Percentiles rank a stretch among this genome's conserved stretches.
phyloP scores from a whole-genome alignment of 2,797 vertebrate species.

The Spondyliosoma cantharus region DNA sequence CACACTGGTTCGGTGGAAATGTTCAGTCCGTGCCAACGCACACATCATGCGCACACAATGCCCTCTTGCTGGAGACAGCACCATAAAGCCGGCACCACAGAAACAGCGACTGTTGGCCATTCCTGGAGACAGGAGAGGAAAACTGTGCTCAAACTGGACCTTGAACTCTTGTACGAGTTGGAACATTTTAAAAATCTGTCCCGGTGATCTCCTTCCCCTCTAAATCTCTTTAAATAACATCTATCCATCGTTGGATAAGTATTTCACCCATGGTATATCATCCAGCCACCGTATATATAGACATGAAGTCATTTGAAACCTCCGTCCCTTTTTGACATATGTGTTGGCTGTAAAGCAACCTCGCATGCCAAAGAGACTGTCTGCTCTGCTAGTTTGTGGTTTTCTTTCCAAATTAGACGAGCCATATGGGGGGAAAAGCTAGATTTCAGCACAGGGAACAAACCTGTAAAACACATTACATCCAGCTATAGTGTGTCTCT shows the following conservation, averaged over 20 bases:
- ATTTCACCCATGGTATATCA: slow-evolving; percentile 43
- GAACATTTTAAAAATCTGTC: slow-evolving; percentile 24
- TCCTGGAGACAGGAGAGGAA: slow-evolving; percentile 54
- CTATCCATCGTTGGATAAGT: slow-evolving; percentile 31
- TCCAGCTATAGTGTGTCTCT: slow-evolving; percentile 44
- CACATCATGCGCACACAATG: slow-evolving; percentile 68
- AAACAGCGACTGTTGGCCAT: slow-evolving; percentile 38
- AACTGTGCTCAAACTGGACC: slow-evolving; percentile 53
- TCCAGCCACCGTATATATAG: slow-evolving; percentile 49
- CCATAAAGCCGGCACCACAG: slow-evolving; percentile 60
- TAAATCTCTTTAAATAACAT: slow-evolving; percentile 9
- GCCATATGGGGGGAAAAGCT: slow-evolving; percentile 59
- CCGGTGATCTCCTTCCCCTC: slow-evolving; percentile 4
- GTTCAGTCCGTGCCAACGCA: slow-evolving; percentile 65
- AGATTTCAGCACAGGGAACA: slow-evolving; percentile 43
- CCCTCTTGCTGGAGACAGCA: slow-evolving; percentile 58
- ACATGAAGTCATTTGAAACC: slow-evolving; percentile 65
- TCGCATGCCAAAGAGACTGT: slow-evolving; percentile 68
- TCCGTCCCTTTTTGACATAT: slow-evolving; percentile 67
- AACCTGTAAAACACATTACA: slow-evolving; percentile 78
- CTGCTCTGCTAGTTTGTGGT: slow-evolving; percentile 74
- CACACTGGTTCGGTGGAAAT: slow-evolving; percentile 70
- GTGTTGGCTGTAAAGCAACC: slow-evolving; percentile 67
- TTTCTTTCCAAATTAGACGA: slow-evolving; percentile 73
- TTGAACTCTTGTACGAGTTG: slow-evolving; percentile 46